These are phyloP conservation scores for Pseudobourletiella spinata DNA, from an alignment of 1,140 invertebrate genomes.

Conservation along the genomic window DNA sequence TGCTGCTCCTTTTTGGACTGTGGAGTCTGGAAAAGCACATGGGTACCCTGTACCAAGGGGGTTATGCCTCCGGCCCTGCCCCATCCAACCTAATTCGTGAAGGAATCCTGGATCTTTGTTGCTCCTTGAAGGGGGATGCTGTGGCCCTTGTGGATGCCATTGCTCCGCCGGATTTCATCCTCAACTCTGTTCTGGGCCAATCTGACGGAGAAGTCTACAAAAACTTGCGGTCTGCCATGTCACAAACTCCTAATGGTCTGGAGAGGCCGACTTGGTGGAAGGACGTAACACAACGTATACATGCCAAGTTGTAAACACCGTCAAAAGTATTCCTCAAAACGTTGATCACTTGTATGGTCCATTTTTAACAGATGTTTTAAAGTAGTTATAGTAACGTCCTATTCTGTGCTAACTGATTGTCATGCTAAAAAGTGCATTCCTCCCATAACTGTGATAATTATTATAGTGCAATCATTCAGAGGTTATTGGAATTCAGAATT, in stretches of 20 bases:
- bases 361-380: neutral
- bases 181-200: constrained; percentile 67
- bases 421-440: no score
- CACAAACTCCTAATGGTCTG: constrained; percentile 57
- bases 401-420: no score
- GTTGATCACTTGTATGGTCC: neutral
- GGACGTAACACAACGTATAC: constrained; percentile 47
- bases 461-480: no score
- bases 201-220: constrained; percentile 80
- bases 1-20: constrained; percentile 43
- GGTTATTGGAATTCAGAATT: no score
- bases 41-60: constrained; percentile 43
- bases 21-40: constrained; percentile 51
- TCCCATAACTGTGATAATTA: no score
- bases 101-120: constrained; percentile 55
- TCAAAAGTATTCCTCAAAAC: neutral
- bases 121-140: constrained; percentile 58
- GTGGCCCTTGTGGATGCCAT: constrained; percentile 72
- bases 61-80: constrained; percentile 35
- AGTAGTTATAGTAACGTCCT: neutral
- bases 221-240: constrained; percentile 65
- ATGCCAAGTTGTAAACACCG: constrained; percentile 14
- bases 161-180: constrained; percentile 76
- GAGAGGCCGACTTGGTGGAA: constrained; percentile 69
- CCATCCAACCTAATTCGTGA: constrained; percentile 44